Percentiles rank a stretch among this genome's conserved stretches.
phyloP scores from a whole-genome alignment of 1,140 invertebrate species.

The Philopotamus ludificatus region DNA sequence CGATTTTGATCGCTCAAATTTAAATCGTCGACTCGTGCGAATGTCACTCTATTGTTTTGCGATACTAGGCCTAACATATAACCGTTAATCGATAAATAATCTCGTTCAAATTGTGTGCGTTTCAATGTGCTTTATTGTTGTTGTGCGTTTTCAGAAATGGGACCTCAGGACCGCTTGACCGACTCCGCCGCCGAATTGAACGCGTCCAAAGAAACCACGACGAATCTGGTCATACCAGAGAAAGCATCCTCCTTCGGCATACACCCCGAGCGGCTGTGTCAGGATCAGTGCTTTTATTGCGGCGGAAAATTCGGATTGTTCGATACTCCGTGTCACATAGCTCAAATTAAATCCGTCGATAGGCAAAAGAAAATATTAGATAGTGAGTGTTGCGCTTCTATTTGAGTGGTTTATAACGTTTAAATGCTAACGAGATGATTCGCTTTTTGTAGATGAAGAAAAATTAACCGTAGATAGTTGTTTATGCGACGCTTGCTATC shows the following conservation, averaged over 20 bases:
- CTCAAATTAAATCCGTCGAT: conserved; percentile 77
- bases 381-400: conserved; percentile 49
- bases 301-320: conserved; percentile 81
- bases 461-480: conserved; percentile 78
- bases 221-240: conserved; percentile 77
- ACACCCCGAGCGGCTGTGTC: conserved; percentile 74
- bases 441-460: conserved; percentile 61
- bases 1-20: too few relatives aligned
- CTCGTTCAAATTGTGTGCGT: too few relatives aligned
- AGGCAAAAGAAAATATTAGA: conserved; percentile 73
- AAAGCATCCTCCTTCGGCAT: conserved; percentile 84
- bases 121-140: not conserved
- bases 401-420: not conserved
- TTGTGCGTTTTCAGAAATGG: conserved; percentile 44
- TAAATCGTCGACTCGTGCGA: too few relatives aligned
- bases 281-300: conserved; percentile 81
- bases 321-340: conserved; percentile 82
- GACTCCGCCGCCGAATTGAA: conserved; percentile 55
- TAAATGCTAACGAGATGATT: not conserved
- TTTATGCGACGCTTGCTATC: conserved; percentile 80
- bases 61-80: too few relatives aligned
- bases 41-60: too few relatives aligned
- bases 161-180: conserved; percentile 47
- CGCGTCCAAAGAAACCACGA: conserved; percentile 58
- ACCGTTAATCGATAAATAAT: too few relatives aligned